phyloP scores from a whole-genome alignment of 2,797 vertebrate species.

The Protosalanx chinensis region DNA sequence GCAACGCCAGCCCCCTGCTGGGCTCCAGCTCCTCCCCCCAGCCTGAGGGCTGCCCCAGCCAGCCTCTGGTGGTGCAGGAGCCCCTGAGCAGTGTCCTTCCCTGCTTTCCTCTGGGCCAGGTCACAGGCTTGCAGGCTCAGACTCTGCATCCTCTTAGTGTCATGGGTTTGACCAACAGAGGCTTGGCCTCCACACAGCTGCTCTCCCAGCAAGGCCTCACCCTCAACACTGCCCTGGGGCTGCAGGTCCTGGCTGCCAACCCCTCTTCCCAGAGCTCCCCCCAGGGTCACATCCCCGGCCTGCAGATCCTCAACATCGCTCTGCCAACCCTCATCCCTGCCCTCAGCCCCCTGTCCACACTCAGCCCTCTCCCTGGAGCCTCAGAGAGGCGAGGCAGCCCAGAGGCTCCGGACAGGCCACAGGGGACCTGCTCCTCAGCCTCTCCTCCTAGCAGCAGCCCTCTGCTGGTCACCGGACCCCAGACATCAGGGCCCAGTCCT shows the following conservation, averaged over 20 bases:
- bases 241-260: slow-evolving; percentile 85
- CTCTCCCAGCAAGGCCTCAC: slow-evolving; percentile 81
- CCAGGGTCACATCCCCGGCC: slow-evolving; percentile 79
- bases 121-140: slow-evolving; percentile 80
- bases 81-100: slow-evolving; percentile 78
- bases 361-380: slow-evolving; percentile 61
- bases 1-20: slow-evolving; percentile 74
- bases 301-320: slow-evolving; percentile 93
- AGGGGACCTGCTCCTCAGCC: slow-evolving; percentile 32
- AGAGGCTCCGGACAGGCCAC: slow-evolving; percentile 32
- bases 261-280: slow-evolving; percentile 73
- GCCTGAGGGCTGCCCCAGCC: slow-evolving; percentile 51
- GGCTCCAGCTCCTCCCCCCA: slow-evolving; percentile 62
- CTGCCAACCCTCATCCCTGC: slow-evolving; percentile 89
- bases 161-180: slow-evolving; percentile 81
- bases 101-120: slow-evolving; percentile 87
- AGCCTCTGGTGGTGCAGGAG: slow-evolving; percentile 76
- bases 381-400: slow-evolving; percentile 57
- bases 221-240: slow-evolving; percentile 84
- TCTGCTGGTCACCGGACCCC: slow-evolving; percentile 33
- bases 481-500: background rate
- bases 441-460: slow-evolving; percentile 1
- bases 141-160: slow-evolving; percentile 85
- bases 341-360: slow-evolving; percentile 68
- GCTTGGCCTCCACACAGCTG: slow-evolving; percentile 73